Evolutionary conservation across 1,140 invertebrate species (phyloP).

Genomic region (Kradibia gibbosae): DNA sequence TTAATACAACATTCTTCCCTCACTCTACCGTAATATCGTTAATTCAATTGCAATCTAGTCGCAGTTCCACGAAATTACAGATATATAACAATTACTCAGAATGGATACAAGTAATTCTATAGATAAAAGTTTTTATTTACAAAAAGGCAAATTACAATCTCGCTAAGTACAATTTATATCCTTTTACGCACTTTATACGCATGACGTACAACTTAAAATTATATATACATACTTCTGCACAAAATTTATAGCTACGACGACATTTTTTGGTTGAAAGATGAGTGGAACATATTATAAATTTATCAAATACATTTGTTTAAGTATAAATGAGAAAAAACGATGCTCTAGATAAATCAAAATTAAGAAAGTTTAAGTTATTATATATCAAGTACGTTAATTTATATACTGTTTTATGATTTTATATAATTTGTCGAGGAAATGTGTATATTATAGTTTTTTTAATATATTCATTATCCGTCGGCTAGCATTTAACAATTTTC

Average conservation of each 20-base stretch:
- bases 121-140: not conserved
- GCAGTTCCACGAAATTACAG: not conserved
- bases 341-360: slow-evolving; percentile 40
- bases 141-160: slow-evolving; percentile 37
- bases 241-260: slow-evolving; percentile 37
- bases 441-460: not conserved
- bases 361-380: slow-evolving; percentile 24
- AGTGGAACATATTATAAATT: not conserved
- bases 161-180: slow-evolving; percentile 41
- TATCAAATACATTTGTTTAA: not conserved
- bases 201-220: slow-evolving; percentile 35
- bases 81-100: not conserved
- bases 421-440: slow-evolving; percentile 11
- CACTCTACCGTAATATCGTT: not conserved
- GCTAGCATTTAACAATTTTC: slow-evolving; percentile 32
- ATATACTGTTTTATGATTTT: slow-evolving; percentile 25
- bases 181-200: slow-evolving; percentile 3
- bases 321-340: not conserved
- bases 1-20: not conserved
- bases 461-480: slow-evolving; percentile 35
- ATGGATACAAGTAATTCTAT: not conserved
- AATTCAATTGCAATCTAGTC: not conserved
- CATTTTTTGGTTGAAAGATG: slow-evolving; percentile 2
- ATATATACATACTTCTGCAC: slow-evolving; percentile 1
- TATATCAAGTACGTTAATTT: slow-evolving; percentile 4